phyloP scores from a whole-genome alignment of 1,140 invertebrate genomes.

The Parapsyche elsis region DNA sequence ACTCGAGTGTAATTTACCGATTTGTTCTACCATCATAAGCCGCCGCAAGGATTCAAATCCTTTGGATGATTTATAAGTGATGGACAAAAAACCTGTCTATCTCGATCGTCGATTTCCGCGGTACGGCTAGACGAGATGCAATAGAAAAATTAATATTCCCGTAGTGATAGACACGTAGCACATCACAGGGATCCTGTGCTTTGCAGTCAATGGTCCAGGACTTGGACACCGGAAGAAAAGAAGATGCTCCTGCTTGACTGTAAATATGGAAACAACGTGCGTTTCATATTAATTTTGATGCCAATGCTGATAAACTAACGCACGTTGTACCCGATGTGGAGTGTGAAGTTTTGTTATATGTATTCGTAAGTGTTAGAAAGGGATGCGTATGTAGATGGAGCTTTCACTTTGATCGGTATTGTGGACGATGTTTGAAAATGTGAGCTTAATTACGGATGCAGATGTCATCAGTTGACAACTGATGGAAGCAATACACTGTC shows the following conservation, averaged over 20 bases:
- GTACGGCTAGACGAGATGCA: neutral
- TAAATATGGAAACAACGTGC: slow-evolving; percentile 47
- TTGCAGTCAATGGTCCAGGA: slow-evolving; percentile 17
- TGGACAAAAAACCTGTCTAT: neutral
- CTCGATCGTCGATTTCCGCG: neutral
- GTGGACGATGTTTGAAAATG: neutral
- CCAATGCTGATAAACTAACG: neutral
- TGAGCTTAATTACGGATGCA: slow-evolving; percentile 32
- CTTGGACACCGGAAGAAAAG: slow-evolving; percentile 31
- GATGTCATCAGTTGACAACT: slow-evolving; percentile 33
- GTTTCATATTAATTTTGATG: slow-evolving; percentile 26
- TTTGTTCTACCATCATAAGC: neutral
- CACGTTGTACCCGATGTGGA: neutral
- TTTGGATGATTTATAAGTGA: neutral
- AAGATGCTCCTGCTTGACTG: slow-evolving; percentile 34
- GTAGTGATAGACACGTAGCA: neutral
- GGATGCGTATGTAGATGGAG: slow-evolving; percentile 5
- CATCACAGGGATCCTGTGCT: neutral
- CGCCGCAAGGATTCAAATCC: neutral
- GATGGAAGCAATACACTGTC: slow-evolving; percentile 5
- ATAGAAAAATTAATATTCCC: neutral
- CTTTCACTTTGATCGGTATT: neutral
- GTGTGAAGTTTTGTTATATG: neutral
- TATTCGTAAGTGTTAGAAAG: neutral
- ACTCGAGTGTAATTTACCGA: neutral